Percentiles rank a stretch among this genome's conserved stretches.
phyloP scores from a whole-genome alignment of 2,113 vertebrate species.

The Platysternon megacephalum region DNA sequence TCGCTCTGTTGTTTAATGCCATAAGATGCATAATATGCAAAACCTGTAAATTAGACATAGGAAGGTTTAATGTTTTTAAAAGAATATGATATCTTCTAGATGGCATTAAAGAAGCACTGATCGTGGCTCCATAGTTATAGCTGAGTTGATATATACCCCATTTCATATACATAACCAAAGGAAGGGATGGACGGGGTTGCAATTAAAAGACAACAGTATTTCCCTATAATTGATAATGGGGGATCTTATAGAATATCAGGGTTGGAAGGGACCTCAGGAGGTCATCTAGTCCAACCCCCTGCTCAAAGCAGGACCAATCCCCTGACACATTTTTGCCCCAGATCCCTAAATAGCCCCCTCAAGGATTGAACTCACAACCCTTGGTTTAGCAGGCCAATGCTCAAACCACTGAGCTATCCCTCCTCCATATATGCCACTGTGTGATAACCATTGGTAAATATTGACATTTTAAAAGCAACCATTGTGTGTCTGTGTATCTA shows the following conservation, averaged over 20 bases:
- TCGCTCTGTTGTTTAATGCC: background rate
- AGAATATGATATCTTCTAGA: background rate
- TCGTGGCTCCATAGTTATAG: background rate
- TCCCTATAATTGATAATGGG: background rate
- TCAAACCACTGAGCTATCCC: no score
- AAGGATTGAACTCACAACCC: no score
- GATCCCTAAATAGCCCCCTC: no score
- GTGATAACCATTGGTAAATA: background rate
- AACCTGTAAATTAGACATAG: background rate
- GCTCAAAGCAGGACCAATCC: no score
- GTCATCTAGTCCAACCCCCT: no score
- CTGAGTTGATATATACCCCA: accelerated
- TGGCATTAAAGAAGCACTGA: background rate
- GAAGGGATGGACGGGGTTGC: background rate
- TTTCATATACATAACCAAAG: background rate
- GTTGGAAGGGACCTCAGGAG: no score
- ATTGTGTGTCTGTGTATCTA: background rate
- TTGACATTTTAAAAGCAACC: background rate
- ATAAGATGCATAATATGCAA: background rate
- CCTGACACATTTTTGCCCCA: no score
- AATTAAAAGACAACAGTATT: background rate
- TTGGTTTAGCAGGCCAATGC: no score
- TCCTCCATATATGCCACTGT: background rate
- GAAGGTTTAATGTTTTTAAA: background rate
- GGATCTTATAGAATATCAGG: no score